Evolutionary conservation across 1,140 invertebrate species (phyloP), one percentile per base, ranked within the genome.

Genomic region (Halyomorpha halys): DNA sequence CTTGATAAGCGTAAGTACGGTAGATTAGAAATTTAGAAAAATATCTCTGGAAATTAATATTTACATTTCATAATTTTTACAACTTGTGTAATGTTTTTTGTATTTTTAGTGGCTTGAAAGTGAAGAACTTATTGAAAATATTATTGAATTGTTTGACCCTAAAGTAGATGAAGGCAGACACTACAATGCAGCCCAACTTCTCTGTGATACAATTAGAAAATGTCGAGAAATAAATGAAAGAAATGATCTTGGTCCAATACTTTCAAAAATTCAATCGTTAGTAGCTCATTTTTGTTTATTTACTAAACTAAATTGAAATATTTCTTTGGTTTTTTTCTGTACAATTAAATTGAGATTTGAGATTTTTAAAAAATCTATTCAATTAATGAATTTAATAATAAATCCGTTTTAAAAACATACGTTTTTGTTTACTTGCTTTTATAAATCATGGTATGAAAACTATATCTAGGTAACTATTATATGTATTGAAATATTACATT

Each of bases 101-200:
- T 44, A 62, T 70, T 82, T 82, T 62, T 74, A 97, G 91, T 96
- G 91, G 91, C 80, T 97, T 70, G 86, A 91, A 79, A 87, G 89
- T 73, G 82, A 94, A 74, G 80, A 86, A 73, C 82, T 94, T 71
- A 82, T 95, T 68, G 86, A 91, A 76, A 84, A 82, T 74, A 79
- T 95, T 71, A 83, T 95, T 68, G 82, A 80, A 70, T 78, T 92
- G 74, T 80, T 95, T 71, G 85, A 89, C 72, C 83, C 89, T 67
- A 79, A 80, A 65, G 81, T 83, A 70, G 84, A 88, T 73, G 78
- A 82, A 71, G 82, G 84, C 69, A 83, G 85, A 72, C 89, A 93
- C 75, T 80, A 80, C 70, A 91, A 91, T 79, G 86, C 86, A 73
- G 81, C 89, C 70, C 84, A 89, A 76, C 81, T 90, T 72, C 78